A percentile compares a stretch with the other conserved stretches of the same genome.
These are phyloP conservation scores for Anguilla pacifica DNA, from an alignment of 2,797 vertebrate genomes.

Conservation along the genomic window DNA sequence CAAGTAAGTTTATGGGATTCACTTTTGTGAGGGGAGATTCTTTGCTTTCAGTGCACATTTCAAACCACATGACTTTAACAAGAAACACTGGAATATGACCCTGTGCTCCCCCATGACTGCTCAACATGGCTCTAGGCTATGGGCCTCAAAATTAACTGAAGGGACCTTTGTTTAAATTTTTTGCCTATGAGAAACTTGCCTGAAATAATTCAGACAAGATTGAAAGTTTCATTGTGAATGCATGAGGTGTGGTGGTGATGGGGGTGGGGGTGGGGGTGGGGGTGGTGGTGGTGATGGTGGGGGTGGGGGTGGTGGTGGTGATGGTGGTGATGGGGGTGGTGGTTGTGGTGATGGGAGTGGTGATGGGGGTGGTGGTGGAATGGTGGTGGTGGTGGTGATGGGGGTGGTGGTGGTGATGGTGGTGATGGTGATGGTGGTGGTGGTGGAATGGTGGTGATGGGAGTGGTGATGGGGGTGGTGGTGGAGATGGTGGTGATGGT, in stretches of 20 bases:
- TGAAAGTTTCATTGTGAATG: background rate
- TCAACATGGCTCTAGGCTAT: background rate
- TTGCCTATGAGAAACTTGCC: background rate
- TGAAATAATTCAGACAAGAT: background rate
- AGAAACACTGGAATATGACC: background rate
- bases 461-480: too few relatives aligned
- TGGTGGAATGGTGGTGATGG: too few relatives aligned
- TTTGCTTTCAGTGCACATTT: background rate
- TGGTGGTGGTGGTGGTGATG: too few relatives aligned
- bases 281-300: too few relatives aligned
- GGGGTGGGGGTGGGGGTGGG: too few relatives aligned
- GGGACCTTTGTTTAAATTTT: background rate
- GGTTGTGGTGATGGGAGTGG: too few relatives aligned
- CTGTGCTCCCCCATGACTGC: background rate
- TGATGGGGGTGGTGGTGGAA: too few relatives aligned
- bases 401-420: too few relatives aligned
- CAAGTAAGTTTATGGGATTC: background rate
- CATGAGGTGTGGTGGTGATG: background rate
- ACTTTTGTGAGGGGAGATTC: background rate
- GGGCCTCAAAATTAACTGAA: background rate
- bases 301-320: too few relatives aligned
- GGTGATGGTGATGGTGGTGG: too few relatives aligned
- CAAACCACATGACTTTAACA: background rate
- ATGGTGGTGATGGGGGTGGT: too few relatives aligned
- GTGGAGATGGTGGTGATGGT: too few relatives aligned